A percentile compares a stretch with the other conserved stretches of the same genome.
phyloP scores from a whole-genome alignment of 2,888 invertebrate genomes.

The Euspilapteryx auroguttella region DNA sequence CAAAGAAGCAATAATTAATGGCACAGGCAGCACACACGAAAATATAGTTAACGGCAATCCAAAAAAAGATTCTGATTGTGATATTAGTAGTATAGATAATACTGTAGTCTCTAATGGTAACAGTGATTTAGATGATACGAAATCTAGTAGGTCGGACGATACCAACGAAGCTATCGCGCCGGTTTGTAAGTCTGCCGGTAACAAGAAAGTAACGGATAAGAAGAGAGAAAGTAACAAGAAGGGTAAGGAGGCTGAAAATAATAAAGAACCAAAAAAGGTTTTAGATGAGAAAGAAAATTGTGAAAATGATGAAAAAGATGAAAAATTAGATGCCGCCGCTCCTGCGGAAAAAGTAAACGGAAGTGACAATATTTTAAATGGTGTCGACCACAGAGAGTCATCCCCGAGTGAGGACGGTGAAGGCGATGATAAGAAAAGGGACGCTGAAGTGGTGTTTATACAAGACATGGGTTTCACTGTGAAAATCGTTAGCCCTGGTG shows the following conservation, averaged over 20 bases:
- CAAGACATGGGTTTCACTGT: slow-evolving; percentile 92
- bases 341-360: slow-evolving; percentile 26
- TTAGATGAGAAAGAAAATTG: slow-evolving; percentile 24
- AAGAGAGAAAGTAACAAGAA: slow-evolving; percentile 26
- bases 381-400: slow-evolving; percentile 27
- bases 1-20: slow-evolving; percentile 51
- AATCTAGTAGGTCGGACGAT: slow-evolving; percentile 41
- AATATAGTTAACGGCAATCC: slow-evolving; percentile 39
- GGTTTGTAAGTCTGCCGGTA: slow-evolving; percentile 20
- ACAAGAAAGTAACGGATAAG: slow-evolving; percentile 31
- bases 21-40: slow-evolving; percentile 28
- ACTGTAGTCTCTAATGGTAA: slow-evolving; percentile 51
- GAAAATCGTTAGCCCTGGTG: slow-evolving; percentile 90
- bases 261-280: slow-evolving; percentile 19
- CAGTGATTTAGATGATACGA: slow-evolving; percentile 39
- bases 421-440: slow-evolving; percentile 62
- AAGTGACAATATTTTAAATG: slow-evolving; percentile 18
- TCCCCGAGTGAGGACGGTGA: slow-evolving; percentile 54
- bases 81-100: slow-evolving; percentile 55
- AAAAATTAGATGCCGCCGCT: slow-evolving; percentile 7
- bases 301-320: slow-evolving; percentile 15
- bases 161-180: slow-evolving; percentile 16
- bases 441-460: slow-evolving; percentile 83
- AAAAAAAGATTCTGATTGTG: slow-evolving; percentile 50
- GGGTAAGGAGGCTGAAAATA: slow-evolving; percentile 25